Conservation (phyloP, 2,113 vertebrate species). For the Pelvicachromis taeniatus region DNA sequence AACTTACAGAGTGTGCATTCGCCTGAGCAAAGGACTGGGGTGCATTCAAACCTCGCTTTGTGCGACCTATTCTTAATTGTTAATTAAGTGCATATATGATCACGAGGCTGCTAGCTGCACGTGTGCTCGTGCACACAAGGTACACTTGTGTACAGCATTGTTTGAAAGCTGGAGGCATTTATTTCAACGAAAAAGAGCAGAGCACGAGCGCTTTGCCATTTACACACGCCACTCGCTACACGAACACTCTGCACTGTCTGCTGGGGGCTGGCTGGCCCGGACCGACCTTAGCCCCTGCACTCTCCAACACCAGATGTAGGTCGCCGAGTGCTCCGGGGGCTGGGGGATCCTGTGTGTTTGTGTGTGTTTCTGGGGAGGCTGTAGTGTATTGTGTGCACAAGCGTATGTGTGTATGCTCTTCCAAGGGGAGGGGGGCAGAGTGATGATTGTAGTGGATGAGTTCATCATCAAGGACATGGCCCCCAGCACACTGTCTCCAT, state of each 20-base stretch:
- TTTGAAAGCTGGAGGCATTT: not conserved
- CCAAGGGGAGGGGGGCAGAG: not conserved
- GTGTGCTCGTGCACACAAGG: not conserved
- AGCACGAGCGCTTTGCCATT: not conserved
- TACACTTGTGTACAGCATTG: not conserved
- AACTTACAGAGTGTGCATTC: constrained; percentile 13
- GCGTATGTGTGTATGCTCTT: not conserved
- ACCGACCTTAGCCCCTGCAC: constrained; percentile 45
- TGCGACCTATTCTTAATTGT: not conserved
- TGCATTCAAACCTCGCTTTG: not conserved
- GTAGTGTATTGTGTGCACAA: not conserved
- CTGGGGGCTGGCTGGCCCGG: constrained; percentile 30
- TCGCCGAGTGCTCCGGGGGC: constrained; percentile 66
- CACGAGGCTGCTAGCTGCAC: not conserved
- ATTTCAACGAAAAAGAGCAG: not conserved
- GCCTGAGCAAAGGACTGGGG: constrained; percentile 18
- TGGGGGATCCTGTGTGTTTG: constrained; percentile 14
- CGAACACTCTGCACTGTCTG: constrained; percentile 51
- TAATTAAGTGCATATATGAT: not conserved
- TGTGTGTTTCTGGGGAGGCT: not conserved
- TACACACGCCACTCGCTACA: constrained; percentile 21
- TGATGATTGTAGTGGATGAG: constrained; percentile 55
- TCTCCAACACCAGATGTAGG: constrained; percentile 71
- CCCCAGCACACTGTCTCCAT: constrained; percentile 53
- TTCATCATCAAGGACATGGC: constrained; percentile 67